phyloP scores from a whole-genome alignment of 2,888 invertebrate species.

The Acrobasis repandana region DNA sequence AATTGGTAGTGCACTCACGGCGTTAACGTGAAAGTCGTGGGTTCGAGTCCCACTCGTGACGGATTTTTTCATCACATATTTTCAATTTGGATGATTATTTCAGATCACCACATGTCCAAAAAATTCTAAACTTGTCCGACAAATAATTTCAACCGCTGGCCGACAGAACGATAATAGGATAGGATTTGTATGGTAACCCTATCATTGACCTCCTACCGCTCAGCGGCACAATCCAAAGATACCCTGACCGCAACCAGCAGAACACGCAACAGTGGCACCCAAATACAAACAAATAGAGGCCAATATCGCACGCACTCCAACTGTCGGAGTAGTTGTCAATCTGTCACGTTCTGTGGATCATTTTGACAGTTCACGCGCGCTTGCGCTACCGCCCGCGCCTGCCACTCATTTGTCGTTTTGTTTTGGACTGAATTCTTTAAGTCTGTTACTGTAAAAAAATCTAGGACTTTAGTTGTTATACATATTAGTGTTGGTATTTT shows the following conservation, averaged over 20 bases:
- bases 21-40: too few relatives aligned
- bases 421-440: constrained; percentile 33
- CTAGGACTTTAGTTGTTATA: too few relatives aligned
- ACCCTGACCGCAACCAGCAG: constrained; percentile 52
- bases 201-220: constrained; percentile 56
- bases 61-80: too few relatives aligned
- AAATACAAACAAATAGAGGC: constrained; percentile 29
- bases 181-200: constrained; percentile 33
- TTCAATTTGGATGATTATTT: too few relatives aligned
- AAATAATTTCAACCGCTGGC: too few relatives aligned
- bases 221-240: constrained; percentile 56
- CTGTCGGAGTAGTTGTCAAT: constrained; percentile 26
- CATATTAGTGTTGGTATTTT: too few relatives aligned
- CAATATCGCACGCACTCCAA: constrained; percentile 30
- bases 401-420: constrained; percentile 51
- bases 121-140: too few relatives aligned
- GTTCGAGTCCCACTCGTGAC: too few relatives aligned
- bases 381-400: constrained; percentile 56
- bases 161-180: too few relatives aligned
- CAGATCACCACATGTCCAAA: too few relatives aligned
- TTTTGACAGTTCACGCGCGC: constrained; percentile 74
- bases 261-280: constrained; percentile 37
- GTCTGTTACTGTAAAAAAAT: too few relatives aligned
- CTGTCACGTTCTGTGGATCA: constrained; percentile 54
- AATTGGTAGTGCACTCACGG: too few relatives aligned